Base-by-base conservation (phyloP, 2,797 vertebrate genomes). In the Phrynocephalus vlangalii region DNA sequence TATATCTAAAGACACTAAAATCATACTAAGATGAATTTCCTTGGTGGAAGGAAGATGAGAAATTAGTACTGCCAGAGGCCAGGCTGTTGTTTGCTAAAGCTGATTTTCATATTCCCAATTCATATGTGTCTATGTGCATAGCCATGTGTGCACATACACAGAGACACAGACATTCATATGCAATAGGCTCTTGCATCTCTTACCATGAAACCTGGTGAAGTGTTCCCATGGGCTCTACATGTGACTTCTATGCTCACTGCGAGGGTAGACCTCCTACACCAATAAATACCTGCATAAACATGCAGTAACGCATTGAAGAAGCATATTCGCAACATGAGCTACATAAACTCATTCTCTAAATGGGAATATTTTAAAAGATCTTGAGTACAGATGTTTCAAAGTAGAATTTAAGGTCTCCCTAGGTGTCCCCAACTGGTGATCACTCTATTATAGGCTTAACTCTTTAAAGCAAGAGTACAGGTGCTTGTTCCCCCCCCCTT, bases 401-500 rank as follows among this genome's bases (percentile, higher is more conserved):
- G 94, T 93, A 95, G 94, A 97, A 97, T 96, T 97, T 97, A 96
- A 97, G 94, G 96, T 96, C 96, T 97, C 96, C 94, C 95, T 96
- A 95, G 97, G 96, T 97, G 96, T 96, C 95, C 94, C 93, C 94
- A 94, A 97, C 91, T 95, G 96, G 94, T 96, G 95, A 97, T 97
- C 95, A 93, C 94, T 96, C 95, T 93, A 95, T 96, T 95, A 94
- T 91, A 95, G 93, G 82, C 92, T 96, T 96, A 96, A 95, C 94
- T 96, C 95, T 96, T 96, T 94, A 95, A 90, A 94, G 90, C 91
- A 90, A 95, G 91, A 82, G 95, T 97, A 97, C 97, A 96, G 94
- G 97, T 97, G 97, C 96, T 96, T 96, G 95, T 96, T n/a, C 98
- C 97, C 96, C 96, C 96, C 95, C 95, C 97, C 97, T 97, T 96